These are phyloP conservation scores for Gisinianus flammeolus DNA, from an alignment of 2,888 invertebrate species.

Conservation along the genomic window DNA sequence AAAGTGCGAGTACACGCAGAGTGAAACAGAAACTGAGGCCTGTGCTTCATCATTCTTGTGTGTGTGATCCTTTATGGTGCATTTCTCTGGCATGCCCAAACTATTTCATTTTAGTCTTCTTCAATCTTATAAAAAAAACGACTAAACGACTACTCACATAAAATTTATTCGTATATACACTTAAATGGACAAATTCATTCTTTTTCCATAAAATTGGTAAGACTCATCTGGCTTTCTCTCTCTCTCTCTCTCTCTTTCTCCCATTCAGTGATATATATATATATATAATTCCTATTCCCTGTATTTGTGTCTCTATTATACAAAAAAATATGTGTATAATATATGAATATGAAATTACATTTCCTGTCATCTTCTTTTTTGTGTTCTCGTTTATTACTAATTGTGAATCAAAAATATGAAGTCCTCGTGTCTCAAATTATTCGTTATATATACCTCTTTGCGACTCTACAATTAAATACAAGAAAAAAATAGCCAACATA, in stretches of 20 bases:
- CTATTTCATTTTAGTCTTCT: background rate
- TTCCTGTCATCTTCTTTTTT: no score
- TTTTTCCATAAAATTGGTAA: background rate
- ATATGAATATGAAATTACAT: no score
- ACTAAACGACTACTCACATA: background rate
- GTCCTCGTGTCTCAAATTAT: no score
- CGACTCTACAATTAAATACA: no score
- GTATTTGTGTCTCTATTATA: no score
- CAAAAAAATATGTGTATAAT: no score
- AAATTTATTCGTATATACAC: background rate
- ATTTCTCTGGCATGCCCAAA: background rate
- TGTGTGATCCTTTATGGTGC: background rate
- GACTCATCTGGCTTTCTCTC: background rate
- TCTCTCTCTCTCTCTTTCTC: background rate
- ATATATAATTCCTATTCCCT: no score
- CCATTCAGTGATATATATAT: no score
- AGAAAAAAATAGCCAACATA: no score
- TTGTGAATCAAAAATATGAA: no score
- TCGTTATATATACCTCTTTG: no score
- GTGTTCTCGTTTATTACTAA: no score
- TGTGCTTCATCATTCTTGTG: conserved; percentile 12
- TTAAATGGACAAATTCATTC: background rate
- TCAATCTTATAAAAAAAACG: background rate
- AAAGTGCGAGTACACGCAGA: background rate
- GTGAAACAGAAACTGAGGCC: conserved; percentile 19